A percentile compares a stretch with the other conserved stretches of the same genome.
phyloP scores from a whole-genome alignment of 2,888 invertebrate species.

The Drosophila mercatorum region DNA sequence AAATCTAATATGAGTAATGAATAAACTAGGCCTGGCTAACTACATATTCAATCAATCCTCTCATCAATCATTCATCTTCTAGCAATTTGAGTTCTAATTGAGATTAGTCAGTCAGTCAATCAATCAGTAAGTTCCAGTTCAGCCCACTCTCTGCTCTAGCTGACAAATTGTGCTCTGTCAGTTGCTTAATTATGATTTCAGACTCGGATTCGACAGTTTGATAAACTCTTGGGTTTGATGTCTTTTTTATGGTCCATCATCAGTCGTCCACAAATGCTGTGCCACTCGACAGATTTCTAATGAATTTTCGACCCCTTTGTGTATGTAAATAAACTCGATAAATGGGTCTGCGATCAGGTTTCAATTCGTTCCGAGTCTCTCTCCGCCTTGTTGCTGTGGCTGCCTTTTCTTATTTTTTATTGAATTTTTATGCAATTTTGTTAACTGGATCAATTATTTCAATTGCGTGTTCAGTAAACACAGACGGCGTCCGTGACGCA shows the following conservation, averaged over 20 bases:
- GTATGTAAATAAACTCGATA: conserved; percentile 61
- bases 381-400: conserved; percentile 24
- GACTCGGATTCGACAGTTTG: neutral
- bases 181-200: neutral
- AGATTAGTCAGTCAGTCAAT: neutral
- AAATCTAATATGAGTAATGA: no score
- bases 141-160: neutral
- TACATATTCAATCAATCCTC: neutral
- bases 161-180: neutral
- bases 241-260: neutral
- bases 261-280: neutral
- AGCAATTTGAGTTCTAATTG: no score
- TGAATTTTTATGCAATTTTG: conserved; percentile 80
- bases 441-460: conserved; percentile 80
- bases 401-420: conserved; percentile 48
- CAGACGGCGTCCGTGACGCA: conserved; percentile 59
- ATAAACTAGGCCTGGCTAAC: no score
- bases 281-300: conserved; percentile 30
- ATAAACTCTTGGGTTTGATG: neutral
- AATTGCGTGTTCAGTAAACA: conserved; percentile 80
- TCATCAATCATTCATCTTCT: no score
- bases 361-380: conserved; percentile 50
- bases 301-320: conserved; percentile 54
- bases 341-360: conserved; percentile 69
- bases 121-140: neutral